Percentiles rank a stretch among this genome's conserved stretches.
phyloP scores from a whole-genome alignment of 2,888 invertebrate genomes.

The Heliconius ismenius region DNA sequence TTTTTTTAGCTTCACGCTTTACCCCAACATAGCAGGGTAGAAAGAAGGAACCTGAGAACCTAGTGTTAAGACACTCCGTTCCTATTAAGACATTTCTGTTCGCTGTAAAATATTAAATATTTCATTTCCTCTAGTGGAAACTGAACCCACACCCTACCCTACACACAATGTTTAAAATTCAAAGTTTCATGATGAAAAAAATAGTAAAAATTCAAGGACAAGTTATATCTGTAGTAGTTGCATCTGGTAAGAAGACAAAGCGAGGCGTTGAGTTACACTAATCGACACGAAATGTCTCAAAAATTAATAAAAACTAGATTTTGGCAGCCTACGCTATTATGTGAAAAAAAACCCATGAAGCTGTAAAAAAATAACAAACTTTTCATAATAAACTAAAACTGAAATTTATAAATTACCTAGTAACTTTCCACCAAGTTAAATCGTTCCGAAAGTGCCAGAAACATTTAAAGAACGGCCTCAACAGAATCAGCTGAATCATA shows the following conservation, averaged over 20 bases:
- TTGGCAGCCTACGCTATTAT: background rate
- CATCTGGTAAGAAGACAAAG: background rate
- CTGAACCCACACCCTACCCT: too few relatives aligned
- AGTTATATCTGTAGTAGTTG: too few relatives aligned
- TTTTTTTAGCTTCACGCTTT: too few relatives aligned
- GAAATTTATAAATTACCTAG: background rate
- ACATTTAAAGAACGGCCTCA: slow-evolving; percentile 28
- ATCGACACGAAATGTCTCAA: too few relatives aligned
- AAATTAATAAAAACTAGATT: background rate
- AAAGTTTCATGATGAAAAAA: background rate
- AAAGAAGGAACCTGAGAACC: too few relatives aligned
- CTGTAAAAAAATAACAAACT: background rate
- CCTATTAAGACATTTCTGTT: too few relatives aligned
- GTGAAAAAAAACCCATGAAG: background rate
- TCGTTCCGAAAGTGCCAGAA: slow-evolving; percentile 30
- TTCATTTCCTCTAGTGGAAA: too few relatives aligned
- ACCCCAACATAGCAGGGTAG: too few relatives aligned
- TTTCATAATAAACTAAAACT: background rate
- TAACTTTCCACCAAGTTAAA: background rate
- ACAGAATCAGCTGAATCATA: slow-evolving; percentile 39
- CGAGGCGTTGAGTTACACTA: background rate
- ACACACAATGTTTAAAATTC: background rate
- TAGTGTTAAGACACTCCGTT: too few relatives aligned
- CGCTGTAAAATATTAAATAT: too few relatives aligned
- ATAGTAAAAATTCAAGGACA: too few relatives aligned